phyloP scores from a whole-genome alignment of 2,888 invertebrate genomes.

The Labia minor region DNA sequence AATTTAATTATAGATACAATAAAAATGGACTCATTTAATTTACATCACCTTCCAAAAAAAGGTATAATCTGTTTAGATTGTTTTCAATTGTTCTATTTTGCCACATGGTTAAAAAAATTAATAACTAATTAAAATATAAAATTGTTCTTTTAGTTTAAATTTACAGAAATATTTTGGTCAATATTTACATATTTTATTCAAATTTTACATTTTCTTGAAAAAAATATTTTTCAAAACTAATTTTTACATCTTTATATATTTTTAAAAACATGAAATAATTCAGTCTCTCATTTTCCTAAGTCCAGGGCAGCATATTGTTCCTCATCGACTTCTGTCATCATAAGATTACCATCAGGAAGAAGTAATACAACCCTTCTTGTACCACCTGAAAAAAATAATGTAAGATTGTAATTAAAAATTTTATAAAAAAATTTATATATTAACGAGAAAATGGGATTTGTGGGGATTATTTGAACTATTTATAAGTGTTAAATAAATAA shows the following conservation, averaged over 20 bases:
- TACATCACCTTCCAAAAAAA: not conserved
- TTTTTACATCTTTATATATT: too few species aligned
- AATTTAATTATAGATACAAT: not conserved
- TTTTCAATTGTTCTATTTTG: not conserved
- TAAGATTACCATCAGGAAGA: slow-evolving; percentile 72
- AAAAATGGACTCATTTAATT: not conserved
- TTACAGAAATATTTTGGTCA: too few species aligned
- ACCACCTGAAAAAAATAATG: slow-evolving; percentile 48
- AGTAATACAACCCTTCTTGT: slow-evolving; percentile 73
- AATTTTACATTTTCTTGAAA: not conserved
- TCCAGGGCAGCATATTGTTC: slow-evolving; percentile 66
- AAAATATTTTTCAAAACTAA: not conserved
- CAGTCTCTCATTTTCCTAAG: slow-evolving; percentile 41
- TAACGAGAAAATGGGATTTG: too few species aligned
- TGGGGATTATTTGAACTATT: not conserved
- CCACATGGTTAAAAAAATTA: not conserved
- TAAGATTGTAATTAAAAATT: too few species aligned
- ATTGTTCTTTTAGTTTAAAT: too few species aligned
- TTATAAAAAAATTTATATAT: not conserved
- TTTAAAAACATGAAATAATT: not conserved
- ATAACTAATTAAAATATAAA: too few species aligned
- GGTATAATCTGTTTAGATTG: not conserved
- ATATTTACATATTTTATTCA: too few species aligned
- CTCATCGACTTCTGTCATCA: slow-evolving; percentile 78
- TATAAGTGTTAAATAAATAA: not conserved